These are phyloP conservation scores for Phyllostomus hastatus DNA, from an alignment of 2,113 vertebrate species.

Conservation along the genomic window DNA sequence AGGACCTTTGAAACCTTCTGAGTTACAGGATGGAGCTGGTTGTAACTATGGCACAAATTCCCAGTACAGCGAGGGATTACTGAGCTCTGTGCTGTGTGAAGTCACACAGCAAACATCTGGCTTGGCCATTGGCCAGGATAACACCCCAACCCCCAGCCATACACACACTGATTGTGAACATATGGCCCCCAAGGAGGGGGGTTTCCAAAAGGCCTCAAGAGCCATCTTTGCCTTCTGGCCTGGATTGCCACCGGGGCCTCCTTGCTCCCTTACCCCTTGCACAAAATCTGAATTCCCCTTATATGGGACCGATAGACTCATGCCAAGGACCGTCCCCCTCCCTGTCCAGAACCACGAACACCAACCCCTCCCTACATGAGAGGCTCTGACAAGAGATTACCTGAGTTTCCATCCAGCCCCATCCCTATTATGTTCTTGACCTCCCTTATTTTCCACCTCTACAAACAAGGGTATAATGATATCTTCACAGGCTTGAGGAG, in stretches of 20 bases:
- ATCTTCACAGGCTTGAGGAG: not conserved
- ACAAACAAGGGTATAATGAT: not conserved
- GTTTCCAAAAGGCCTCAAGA: not conserved
- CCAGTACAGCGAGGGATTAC: not conserved
- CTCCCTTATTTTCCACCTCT: conserved; percentile 18
- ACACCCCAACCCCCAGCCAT: not conserved
- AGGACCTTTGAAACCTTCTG: conserved; percentile 37
- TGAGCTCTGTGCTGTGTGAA: not conserved
- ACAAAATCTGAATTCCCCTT: not conserved
- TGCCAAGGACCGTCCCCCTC: not conserved
- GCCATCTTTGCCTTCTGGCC: conserved; percentile 33
- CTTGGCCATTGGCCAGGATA: conserved; percentile 27
- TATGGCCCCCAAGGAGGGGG: not conserved
- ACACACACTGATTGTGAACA: conserved; percentile 34
- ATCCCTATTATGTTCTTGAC: not conserved
- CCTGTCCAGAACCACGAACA: not conserved
- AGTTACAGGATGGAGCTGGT: not conserved
- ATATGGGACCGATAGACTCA: not conserved
- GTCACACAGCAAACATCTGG: conserved; percentile 42
- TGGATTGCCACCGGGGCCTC: not conserved
- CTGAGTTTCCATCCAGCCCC: not conserved
- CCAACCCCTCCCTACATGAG: not conserved
- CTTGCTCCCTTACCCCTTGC: not conserved
- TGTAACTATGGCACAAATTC: not conserved
- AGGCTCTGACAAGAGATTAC: not conserved